Base-by-base conservation (phyloP, 2,113 vertebrate genomes). In the Cyprinodon brontotheroides region DNA sequence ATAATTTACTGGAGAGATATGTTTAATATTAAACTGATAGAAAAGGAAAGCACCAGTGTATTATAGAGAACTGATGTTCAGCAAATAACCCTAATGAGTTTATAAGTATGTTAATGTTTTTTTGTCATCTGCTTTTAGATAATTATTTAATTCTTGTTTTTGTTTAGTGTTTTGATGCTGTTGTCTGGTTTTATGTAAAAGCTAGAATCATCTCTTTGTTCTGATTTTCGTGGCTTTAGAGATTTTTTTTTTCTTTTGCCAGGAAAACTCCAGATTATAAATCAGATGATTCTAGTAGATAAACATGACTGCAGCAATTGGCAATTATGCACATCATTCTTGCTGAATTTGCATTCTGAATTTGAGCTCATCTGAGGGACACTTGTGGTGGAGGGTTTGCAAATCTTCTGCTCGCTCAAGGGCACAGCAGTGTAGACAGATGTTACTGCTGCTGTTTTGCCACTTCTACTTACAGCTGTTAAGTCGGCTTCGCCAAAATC, bases 371-470 rank as follows among this genome's bases (percentile, higher is more conserved):
- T 83, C 81, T 78, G 78, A 41, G 47, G 61, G n/a, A 80, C 77
- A 72, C 84, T 91, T 63, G 47, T 69, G 83, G 38, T 72, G 60
- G 60, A 87, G 73, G 59, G 72, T 74, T 74, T 74, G 73, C 64
- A 82, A 66, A 70, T 78, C 71, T 75, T 72, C 62, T 20, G 61
- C 73, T 37, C 13, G 72, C 73, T 84, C 78, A 86, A 89, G 86
- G 90, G 72, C 85, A 87, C 81, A 70, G 77, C 83, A 66, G 82
- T 77, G 73, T 70, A 82, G 81, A 82, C 91, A 88, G 89, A 86
- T 92, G 90, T 73, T 85, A 66, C 68, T 40, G 73, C 80, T 68
- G 22, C 72, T 1, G 36, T 65, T 67, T 79, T 68, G 71, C 69
- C 70, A 62, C 73, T 83, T 74, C 65, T 75, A 72, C 80, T 84